Percentiles rank a stretch among this genome's conserved stretches.
Conservation (phyloP, 2,113 vertebrate genomes). For the Blennius ocellaris region DNA sequence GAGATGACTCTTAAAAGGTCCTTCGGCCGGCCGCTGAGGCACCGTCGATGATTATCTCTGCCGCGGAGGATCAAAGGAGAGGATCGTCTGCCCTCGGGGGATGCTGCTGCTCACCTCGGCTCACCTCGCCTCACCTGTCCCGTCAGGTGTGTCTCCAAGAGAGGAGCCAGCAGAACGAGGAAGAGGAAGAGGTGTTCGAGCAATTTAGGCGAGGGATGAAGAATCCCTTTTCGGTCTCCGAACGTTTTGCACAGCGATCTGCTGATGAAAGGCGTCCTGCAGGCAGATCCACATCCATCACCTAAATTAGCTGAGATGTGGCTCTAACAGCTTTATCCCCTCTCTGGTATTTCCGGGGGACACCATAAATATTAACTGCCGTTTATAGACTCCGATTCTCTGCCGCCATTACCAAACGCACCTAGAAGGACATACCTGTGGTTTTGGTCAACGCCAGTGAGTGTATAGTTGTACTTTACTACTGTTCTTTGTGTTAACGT, state of each 20-base stretch:
- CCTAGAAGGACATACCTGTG: constrained; percentile 17
- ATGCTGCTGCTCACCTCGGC: constrained; percentile 18
- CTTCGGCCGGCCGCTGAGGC: constrained; percentile 43
- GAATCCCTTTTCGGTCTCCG: constrained; percentile 7
- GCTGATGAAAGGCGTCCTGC: constrained; percentile 30
- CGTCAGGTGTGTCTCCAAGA: constrained; percentile 40
- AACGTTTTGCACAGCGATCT: constrained; percentile 2
- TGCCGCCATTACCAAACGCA: constrained; percentile 15
- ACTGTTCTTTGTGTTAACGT: background rate
- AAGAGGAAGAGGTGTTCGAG: background rate
- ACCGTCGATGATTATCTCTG: constrained; percentile 75
- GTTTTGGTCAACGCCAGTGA: constrained; percentile 7
- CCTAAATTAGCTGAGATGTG: background rate
- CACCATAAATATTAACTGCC: background rate
- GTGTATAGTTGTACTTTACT: background rate
- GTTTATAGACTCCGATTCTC: constrained; percentile 14
- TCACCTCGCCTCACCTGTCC: constrained; percentile 57
- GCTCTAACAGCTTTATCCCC: background rate
- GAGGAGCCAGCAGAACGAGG: background rate
- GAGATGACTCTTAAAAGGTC: constrained; percentile 45
- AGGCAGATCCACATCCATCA: constrained; percentile 14
- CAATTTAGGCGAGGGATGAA: constrained; percentile 8
- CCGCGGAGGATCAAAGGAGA: constrained; percentile 79
- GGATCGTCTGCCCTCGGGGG: constrained; percentile 60
- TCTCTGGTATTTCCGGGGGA: constrained; percentile 12